phyloP scores from a whole-genome alignment of 2,888 invertebrate species.

The Trachelus stipa region DNA sequence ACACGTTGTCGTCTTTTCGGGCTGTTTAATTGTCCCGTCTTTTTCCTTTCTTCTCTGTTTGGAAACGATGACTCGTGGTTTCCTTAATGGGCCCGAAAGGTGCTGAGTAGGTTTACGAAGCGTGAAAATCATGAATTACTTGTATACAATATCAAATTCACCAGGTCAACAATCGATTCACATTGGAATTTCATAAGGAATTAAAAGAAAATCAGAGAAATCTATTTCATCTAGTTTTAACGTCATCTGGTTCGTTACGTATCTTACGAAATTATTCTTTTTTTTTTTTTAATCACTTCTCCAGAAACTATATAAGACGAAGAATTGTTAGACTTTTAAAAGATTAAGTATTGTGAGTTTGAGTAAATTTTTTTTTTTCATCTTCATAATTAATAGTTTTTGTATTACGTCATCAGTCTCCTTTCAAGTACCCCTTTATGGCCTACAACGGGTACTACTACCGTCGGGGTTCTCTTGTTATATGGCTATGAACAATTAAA shows the following conservation, averaged over 20 bases:
- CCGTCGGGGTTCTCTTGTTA: background rate
- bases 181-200: conserved; percentile 1
- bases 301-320: background rate
- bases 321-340: background rate
- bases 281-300: background rate
- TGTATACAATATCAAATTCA: background rate
- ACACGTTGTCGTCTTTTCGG: background rate
- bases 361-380: background rate
- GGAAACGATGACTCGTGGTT: background rate
- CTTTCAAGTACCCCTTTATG: background rate
- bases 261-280: background rate
- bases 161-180: background rate
- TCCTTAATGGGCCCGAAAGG: background rate
- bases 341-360: background rate
- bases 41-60: background rate
- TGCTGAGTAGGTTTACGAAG: background rate
- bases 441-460: background rate
- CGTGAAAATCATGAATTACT: background rate
- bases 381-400: background rate
- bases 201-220: background rate
- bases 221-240: background rate
- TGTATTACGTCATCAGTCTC: background rate
- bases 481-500: conserved; percentile 1
- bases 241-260: background rate
- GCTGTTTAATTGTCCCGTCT: background rate